phyloP scores from a whole-genome alignment of 2,888 invertebrate species.

The Lycia hirtaria region DNA sequence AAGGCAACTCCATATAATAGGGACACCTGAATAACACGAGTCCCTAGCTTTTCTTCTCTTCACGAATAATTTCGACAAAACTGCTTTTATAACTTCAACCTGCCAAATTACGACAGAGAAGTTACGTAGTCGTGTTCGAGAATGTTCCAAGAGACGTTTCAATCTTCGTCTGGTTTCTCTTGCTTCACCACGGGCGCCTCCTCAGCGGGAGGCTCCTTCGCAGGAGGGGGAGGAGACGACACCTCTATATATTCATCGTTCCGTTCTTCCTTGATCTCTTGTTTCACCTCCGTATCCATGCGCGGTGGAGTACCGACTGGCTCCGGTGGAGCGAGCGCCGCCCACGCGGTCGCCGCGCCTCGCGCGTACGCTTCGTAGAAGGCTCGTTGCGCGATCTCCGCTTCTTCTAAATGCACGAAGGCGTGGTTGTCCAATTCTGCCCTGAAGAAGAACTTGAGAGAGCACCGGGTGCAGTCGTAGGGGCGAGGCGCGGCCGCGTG shows the following conservation, averaged over 20 bases:
- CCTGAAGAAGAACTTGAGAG: conserved; percentile 94
- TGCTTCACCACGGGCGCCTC: conserved; percentile 67
- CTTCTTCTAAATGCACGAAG: conserved; percentile 85
- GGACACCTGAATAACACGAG: background rate
- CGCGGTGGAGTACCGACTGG: conserved; percentile 45
- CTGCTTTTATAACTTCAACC: too few relatives aligned
- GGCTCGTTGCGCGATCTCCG: conserved; percentile 77
- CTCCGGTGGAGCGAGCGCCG: conserved; percentile 71
- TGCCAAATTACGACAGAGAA: too few relatives aligned
- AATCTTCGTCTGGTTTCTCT: conserved; percentile 76
- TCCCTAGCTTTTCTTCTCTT: too few relatives aligned
- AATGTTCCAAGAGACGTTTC: conserved; percentile 41
- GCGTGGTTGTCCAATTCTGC: conserved; percentile 96
- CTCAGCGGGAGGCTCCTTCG: conserved; percentile 49
- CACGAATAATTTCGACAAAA: too few relatives aligned
- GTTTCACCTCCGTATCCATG: conserved; percentile 60
- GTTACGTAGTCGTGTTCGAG: too few relatives aligned
- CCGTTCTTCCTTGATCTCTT: conserved; percentile 77
- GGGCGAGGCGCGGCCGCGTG: conserved; percentile 93
- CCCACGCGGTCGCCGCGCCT: conserved; percentile 78
- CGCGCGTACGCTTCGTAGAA: conserved; percentile 80
- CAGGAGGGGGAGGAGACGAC: conserved; percentile 68
- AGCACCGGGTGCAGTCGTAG: conserved; percentile 94
- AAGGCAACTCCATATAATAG: conserved; percentile 32
- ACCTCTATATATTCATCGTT: conserved; percentile 82